Conservation (phyloP, 2,113 vertebrate species). For the Excalfactoria chinensis region DNA sequence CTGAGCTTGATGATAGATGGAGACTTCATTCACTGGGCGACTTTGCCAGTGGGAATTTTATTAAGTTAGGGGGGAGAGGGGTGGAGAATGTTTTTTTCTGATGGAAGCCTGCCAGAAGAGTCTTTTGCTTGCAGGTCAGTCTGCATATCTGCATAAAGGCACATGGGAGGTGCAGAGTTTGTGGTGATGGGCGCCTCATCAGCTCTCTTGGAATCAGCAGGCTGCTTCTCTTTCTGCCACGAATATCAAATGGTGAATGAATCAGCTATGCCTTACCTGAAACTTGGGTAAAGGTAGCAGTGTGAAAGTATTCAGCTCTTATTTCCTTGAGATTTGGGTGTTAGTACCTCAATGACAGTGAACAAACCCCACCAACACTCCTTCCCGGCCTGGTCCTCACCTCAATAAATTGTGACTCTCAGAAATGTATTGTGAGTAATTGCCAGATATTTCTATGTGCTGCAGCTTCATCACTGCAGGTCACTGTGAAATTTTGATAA, state of each 20-base stretch:
- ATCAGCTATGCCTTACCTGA: not conserved
- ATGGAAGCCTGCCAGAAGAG: not conserved
- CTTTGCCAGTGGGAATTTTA: not conserved
- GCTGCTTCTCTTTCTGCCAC: not conserved
- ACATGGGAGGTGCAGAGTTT: not conserved
- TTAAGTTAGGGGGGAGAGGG: not conserved
- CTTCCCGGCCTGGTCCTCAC: not conserved
- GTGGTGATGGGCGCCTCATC: fast-evolving
- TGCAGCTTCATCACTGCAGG: not conserved
- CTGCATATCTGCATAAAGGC: not conserved
- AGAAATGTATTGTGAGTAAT: not conserved
- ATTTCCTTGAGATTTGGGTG: not conserved
- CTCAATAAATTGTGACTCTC: not conserved
- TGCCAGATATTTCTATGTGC: not conserved
- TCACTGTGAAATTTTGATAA: not conserved
- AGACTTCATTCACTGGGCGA: not conserved
- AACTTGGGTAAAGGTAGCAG: not conserved
- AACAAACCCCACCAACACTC: not conserved
- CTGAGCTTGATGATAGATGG: not conserved
- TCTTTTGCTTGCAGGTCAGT: not conserved
- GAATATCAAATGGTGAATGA: not conserved
- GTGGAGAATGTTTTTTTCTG: not conserved
- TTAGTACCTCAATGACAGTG: not conserved
- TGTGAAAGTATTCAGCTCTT: not conserved
- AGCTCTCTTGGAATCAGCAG: not conserved